Percentiles rank a stretch among this genome's conserved stretches.
These are phyloP conservation scores for Salpingus planirostris DNA, from an alignment of 2,888 invertebrate genomes.

Conservation along the genomic window DNA sequence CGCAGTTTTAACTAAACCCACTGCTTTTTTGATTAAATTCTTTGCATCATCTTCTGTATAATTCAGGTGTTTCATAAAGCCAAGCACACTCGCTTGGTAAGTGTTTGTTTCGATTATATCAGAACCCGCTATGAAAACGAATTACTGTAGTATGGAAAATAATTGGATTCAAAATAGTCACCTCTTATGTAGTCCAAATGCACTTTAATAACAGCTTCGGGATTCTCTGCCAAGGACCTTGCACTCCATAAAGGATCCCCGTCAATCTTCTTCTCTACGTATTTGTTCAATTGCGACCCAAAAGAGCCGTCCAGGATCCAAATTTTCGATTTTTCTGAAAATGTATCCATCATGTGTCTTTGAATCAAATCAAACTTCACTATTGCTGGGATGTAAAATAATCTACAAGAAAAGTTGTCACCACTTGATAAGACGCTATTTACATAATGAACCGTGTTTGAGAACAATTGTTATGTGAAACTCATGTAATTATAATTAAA, in stretches of 20 bases:
- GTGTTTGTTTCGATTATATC: slow-evolving; percentile 77
- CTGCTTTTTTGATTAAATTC: slow-evolving; percentile 61
- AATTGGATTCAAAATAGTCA: slow-evolving; percentile 25
- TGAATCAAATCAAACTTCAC: too few species aligned
- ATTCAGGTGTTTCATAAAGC: slow-evolving; percentile 62
- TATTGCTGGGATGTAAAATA: too few species aligned
- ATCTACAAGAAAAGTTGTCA: too few species aligned
- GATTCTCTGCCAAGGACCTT: slow-evolving; percentile 63
- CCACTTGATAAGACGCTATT: too few species aligned
- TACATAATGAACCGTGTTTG: too few species aligned
- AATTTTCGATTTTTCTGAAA: too few species aligned
- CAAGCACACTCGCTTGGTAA: slow-evolving; percentile 72
- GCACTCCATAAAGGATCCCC: slow-evolving; percentile 81
- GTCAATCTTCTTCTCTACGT: slow-evolving; percentile 61
- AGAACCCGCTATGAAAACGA: not conserved
- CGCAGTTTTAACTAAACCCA: slow-evolving; percentile 61
- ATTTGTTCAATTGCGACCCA: slow-evolving; percentile 62
- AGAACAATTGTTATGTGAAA: too few species aligned
- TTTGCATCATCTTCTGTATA: slow-evolving; percentile 55
- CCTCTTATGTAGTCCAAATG: slow-evolving; percentile 70
- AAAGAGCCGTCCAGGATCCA: slow-evolving; percentile 58
- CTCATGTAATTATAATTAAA: too few species aligned
- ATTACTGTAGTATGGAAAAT: not conserved
- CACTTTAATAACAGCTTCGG: slow-evolving; percentile 62
- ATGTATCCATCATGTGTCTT: too few species aligned